Percentiles rank a stretch among this genome's conserved stretches.
Evolutionary conservation across 2,113 vertebrate species (phyloP).

Genomic region (Eptesicus fuscus): DNA sequence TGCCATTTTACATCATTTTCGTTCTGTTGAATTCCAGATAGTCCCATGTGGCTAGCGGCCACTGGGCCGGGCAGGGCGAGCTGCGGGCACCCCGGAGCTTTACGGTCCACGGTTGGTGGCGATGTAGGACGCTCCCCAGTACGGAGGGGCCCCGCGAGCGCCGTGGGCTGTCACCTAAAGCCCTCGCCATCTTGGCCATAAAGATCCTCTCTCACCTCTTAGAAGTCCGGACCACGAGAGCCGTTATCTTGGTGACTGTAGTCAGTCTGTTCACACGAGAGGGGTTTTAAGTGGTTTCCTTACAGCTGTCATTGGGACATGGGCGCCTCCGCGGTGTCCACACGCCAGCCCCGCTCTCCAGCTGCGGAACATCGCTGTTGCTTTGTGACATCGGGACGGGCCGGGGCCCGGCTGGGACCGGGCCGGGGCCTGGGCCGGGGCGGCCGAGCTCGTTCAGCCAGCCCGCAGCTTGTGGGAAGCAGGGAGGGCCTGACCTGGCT

Average conservation of each 20-base stretch:
- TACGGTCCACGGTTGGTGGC: neutral
- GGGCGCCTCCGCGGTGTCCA: neutral
- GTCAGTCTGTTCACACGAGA: neutral
- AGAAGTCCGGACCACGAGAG: neutral
- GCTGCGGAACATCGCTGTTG: too few relatives aligned
- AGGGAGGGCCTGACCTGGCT: neutral
- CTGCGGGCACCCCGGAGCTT: neutral
- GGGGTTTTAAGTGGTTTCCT: neutral
- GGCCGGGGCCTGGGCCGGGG: neutral
- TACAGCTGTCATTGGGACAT: neutral
- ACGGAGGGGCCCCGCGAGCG: neutral
- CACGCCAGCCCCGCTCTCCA: too few relatives aligned
- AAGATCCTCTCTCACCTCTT: neutral
- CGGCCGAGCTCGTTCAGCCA: neutral
- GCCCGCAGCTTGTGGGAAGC: neutral
- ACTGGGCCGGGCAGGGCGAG: neutral
- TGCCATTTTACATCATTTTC: neutral
- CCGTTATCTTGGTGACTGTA: neutral
- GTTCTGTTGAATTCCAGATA: neutral
- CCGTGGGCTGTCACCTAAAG: neutral
- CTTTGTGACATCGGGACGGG: too few relatives aligned
- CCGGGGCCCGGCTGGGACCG: too few relatives aligned
- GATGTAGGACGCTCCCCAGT: neutral
- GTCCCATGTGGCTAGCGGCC: neutral
- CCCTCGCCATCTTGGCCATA: neutral